Percentiles rank a stretch among this genome's conserved stretches.
phyloP scores from a whole-genome alignment of 2,113 vertebrate species.

The Melanerpes formicivorus region DNA sequence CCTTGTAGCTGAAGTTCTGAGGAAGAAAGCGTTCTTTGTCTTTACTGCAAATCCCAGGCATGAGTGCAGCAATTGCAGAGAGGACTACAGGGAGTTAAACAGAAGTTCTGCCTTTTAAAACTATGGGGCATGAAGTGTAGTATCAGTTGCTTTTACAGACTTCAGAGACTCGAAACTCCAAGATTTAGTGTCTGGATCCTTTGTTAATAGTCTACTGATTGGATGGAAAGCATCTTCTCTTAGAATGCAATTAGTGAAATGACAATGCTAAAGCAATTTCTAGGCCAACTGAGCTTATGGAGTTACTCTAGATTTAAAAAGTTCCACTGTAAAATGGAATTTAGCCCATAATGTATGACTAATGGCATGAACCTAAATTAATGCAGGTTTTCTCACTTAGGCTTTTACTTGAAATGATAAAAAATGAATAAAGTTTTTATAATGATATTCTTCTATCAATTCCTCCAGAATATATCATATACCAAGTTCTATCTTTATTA shows the following conservation, averaged over 20 bases:
- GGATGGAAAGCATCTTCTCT: background rate
- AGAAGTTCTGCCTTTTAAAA: background rate
- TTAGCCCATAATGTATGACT: background rate
- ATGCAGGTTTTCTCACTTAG: slow-evolving; percentile 7
- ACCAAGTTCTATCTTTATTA: background rate
- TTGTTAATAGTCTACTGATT: background rate
- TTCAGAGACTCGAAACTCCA: background rate
- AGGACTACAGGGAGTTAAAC: background rate
- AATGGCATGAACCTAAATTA: slow-evolving; percentile 6
- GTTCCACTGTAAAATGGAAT: slow-evolving; percentile 17
- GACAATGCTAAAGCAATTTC: slow-evolving; percentile 26
- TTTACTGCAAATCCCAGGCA: background rate
- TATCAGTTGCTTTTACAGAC: background rate
- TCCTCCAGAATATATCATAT: background rate
- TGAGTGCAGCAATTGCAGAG: background rate
- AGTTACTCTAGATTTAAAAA: slow-evolving; percentile 4
- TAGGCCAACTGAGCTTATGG: background rate
- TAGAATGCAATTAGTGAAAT: slow-evolving; percentile 18
- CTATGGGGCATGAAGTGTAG: background rate
- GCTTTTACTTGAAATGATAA: slow-evolving; percentile 15
- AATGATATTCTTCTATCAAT: background rate
- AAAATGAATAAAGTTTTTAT: slow-evolving; percentile 10
- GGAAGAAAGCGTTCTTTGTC: background rate
- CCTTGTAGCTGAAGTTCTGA: background rate
- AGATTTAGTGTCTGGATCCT: slow-evolving; percentile 10